A percentile compares a stretch with the other conserved stretches of the same genome.
These are phyloP conservation scores for Ovibos moschatus DNA, from an alignment of 2,113 vertebrate genomes.

Conservation along the genomic window DNA sequence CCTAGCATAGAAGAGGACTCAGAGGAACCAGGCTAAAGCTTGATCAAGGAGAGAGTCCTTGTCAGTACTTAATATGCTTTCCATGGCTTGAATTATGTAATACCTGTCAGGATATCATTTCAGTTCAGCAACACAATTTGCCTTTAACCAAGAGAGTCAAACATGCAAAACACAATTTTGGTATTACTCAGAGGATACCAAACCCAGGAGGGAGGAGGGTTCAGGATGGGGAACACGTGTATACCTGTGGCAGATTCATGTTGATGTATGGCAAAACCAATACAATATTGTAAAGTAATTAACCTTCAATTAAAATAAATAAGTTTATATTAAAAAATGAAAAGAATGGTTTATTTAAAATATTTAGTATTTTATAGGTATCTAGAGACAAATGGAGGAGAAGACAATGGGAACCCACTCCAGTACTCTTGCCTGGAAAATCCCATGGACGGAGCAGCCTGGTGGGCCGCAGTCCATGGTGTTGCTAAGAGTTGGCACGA, in stretches of 20 bases:
- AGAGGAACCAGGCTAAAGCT: neutral
- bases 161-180: neutral
- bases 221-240: no score
- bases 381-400: neutral
- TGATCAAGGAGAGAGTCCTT: neutral
- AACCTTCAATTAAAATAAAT: no score
- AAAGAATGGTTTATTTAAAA: neutral
- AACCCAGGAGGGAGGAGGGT: neutral
- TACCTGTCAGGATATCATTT: neutral
- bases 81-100: neutral
- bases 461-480: no score
- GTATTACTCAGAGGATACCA: neutral
- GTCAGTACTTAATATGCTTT: neutral
- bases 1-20: neutral
- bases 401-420: no score
- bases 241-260: no score
- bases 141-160: neutral
- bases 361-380: neutral
- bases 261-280: no score
- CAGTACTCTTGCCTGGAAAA: no score
- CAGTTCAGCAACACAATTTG: neutral
- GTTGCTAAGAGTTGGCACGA: no score
- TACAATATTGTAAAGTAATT: no score
- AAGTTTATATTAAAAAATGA: neutral
- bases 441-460: no score